Evolutionary conservation across 1,140 invertebrate species (phyloP), one percentile per base, ranked within the genome.

Genomic region (Drosophila pruinosa): DNA sequence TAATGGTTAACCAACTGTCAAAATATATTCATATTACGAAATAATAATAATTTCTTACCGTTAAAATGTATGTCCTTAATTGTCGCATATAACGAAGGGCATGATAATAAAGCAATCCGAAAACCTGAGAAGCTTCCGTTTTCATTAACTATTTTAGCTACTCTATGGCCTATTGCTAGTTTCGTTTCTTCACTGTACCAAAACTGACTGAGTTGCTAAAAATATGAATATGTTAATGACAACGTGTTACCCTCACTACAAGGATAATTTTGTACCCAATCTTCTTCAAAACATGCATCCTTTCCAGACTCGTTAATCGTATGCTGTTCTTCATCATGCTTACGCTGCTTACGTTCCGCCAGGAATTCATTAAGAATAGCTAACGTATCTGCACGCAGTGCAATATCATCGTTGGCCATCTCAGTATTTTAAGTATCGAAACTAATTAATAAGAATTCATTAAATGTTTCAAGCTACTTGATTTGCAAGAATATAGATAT

Each of bases 141-240:
- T 3, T 89, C 73, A 7, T 62, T 52, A 6, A 78, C 7, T 0
- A 88, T 22, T 28, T 48, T 67, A 10, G 90, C 91, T 50, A 94
- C 94, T 72, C 95, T 94, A 73, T 93, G 93, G 0, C 95, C 94
- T 0, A 99, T 91, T 10, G 86, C 91, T 43, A 94, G 91, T 50
- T 95, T 94, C 10, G 97, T 99, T 12, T 93, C 83, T 24, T 96
- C 94, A 89, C 96, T 94, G 88, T 99, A 99, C 98, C 98, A 99
- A 93, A 99, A 99, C 91, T 99, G 98, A 90, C 97, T 98, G 17
- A 99, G 91, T 97, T 98, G 97, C 98, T 99, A 89, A 2, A 94
- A 38, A 2, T 28, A 10, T 2, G 2, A 0, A 14, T 36, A 0
- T 14, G 3, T 14, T 34, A n/a, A 15, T 36, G 2, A 24, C 12